A percentile compares a stretch with the other conserved stretches of the same genome.
phyloP scores from a whole-genome alignment of 2,113 vertebrate genomes.

The Apteryx owenii region DNA sequence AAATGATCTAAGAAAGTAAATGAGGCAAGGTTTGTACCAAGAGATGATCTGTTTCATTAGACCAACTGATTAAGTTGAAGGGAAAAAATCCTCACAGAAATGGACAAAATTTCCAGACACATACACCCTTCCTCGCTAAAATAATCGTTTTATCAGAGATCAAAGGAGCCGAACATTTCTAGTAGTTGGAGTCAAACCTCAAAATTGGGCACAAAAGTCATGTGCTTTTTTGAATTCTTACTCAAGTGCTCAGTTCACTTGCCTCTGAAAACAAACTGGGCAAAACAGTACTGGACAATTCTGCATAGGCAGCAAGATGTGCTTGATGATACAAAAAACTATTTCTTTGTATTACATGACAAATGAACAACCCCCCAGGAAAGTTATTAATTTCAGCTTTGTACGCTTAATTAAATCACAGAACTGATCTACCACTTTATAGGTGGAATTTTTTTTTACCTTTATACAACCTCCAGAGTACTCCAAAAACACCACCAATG shows the following conservation, averaged over 20 bases:
- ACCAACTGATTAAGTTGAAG: not conserved
- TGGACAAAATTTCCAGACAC: not conserved
- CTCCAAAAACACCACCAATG: not conserved
- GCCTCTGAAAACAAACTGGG: not conserved
- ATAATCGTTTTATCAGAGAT: not conserved
- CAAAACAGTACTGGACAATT: not conserved
- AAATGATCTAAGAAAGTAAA: not conserved
- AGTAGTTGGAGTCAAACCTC: not conserved
- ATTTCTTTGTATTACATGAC: not conserved
- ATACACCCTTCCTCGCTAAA: not conserved
- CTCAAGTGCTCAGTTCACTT: not conserved
- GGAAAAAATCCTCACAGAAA: not conserved
- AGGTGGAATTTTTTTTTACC: not conserved
- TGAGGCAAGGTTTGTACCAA: not conserved
- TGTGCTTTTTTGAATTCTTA: not conserved
- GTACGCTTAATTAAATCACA: not conserved
- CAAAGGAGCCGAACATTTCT: not conserved
- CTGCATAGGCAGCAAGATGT: not conserved
- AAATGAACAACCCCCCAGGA: not conserved
- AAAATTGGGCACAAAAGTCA: not conserved
- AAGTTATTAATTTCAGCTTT: not conserved
- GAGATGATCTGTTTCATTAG: not conserved
- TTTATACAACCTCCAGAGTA: not conserved
- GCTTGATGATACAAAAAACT: not conserved
- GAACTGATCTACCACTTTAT: not conserved